Evolutionary conservation across 2,888 invertebrate genomes (phyloP), one percentile per base, ranked within the genome.

Genomic region (Amaurobius ferox): DNA sequence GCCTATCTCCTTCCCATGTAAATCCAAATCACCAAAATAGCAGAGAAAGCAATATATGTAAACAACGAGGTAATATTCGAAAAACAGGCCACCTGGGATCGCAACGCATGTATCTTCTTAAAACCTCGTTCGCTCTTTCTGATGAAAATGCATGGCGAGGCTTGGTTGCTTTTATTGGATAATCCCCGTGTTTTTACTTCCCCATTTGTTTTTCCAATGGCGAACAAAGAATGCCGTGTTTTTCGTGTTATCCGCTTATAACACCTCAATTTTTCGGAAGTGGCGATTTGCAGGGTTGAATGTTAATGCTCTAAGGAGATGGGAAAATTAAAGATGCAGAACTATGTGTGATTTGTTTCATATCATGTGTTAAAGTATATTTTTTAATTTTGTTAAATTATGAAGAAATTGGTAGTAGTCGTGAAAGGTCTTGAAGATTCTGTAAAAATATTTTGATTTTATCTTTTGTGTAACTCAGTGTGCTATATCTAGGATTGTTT

Each of bases 141-240:
- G 76, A 76, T 76, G 76, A 76, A 76, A 76, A 76, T 48, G 44
- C 76, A 76, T 76, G 66, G 48, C 66, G 30, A 29, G 30, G 29
- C n/a, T 44, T n/a, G 67, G 32, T 48, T 16, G 44, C 48, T 44
- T 76, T 76, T 76, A 76, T 76, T 76, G 66, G 76, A 67, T 64
- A 76, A 76, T 44, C 44, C 67, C 19, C 19, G 23, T 16, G 23
- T 40, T 40, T 68, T 68, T 39, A 30, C 19, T 30, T 66, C 64
- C 40, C 32, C 26, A 26, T 39, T 68, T 35, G 39, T 68, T 35
- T 40, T 32, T 40, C 13, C 35, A 16, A 13, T 16, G 68, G 68
- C 13, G 26, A 68, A 40, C 68, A 68, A 26, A 26, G 40, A 40
- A 35, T 68, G 26, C 40, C 32, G 26, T 23, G 61, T 28, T 26